A percentile compares a stretch with the other conserved stretches of the same genome.
phyloP scores from a whole-genome alignment of 2,888 invertebrate species.

The Mythimna impura region DNA sequence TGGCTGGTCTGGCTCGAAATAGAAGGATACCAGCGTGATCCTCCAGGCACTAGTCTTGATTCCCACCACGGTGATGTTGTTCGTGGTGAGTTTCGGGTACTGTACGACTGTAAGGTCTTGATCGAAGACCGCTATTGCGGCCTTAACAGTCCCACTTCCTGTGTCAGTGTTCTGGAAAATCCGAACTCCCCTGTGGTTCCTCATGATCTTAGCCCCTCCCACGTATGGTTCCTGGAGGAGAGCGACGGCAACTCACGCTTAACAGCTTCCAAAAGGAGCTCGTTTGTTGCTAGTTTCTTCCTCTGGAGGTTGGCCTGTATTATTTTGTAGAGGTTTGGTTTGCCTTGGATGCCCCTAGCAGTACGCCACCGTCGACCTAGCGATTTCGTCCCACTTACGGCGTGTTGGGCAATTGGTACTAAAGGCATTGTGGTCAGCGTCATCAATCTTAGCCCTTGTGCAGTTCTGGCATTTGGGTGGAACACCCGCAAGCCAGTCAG shows the following conservation, averaged over 20 bases:
- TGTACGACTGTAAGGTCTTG: background rate
- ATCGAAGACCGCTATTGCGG: constrained; percentile 2
- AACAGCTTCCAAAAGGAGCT: background rate
- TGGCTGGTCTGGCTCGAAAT: constrained; percentile 8
- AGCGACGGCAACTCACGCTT: background rate
- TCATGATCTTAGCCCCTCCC: background rate
- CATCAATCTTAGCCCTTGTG: too few species aligned
- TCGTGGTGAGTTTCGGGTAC: too few species aligned
- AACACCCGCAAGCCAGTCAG: too few species aligned
- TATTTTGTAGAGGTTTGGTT: background rate
- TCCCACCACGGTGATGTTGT: background rate
- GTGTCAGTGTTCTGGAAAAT: constrained; percentile 5
- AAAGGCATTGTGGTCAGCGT: too few species aligned
- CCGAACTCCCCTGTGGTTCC: background rate
- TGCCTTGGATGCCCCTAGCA: background rate
- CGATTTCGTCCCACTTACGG: background rate
- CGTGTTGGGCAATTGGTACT: background rate
- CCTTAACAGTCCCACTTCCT: background rate
- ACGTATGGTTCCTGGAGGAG: background rate
- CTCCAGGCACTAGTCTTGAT: constrained; percentile 1
- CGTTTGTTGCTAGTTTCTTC: background rate
- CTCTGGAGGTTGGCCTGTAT: background rate
- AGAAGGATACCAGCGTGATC: constrained; percentile 12
- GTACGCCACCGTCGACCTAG: background rate
- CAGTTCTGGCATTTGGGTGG: too few species aligned